phyloP scores from a whole-genome alignment of 2,113 vertebrate genomes.

The Stomatorhinus ivindoensis region DNA sequence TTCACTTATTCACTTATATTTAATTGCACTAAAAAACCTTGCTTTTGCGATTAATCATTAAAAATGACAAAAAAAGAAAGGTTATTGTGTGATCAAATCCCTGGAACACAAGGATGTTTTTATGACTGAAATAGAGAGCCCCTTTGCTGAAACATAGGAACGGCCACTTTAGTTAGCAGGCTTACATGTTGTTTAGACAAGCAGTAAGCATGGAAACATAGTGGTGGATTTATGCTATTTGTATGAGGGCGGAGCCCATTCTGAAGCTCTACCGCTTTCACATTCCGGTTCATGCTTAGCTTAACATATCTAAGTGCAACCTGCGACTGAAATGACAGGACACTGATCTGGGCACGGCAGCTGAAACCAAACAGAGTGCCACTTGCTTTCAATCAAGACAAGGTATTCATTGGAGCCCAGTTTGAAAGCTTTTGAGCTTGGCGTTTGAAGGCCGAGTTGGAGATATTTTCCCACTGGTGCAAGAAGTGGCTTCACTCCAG shows the following conservation, averaged over 20 bases:
- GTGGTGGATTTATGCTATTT: background rate
- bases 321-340: background rate
- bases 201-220: background rate
- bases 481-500: slow-evolving; percentile 12
- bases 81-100: background rate
- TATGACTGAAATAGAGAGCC: background rate
- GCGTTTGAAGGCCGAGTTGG: background rate
- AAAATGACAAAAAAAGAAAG: background rate
- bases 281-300: background rate
- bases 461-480: slow-evolving; percentile 20
- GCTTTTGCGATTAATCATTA: background rate
- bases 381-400: slow-evolving; percentile 9
- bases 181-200: background rate
- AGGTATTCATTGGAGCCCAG: background rate
- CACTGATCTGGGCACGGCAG: background rate
- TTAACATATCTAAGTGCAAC: background rate
- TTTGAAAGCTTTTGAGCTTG: background rate
- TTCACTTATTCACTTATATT: background rate
- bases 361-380: background rate
- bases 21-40: background rate
- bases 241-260: background rate
- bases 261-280: background rate
- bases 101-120: background rate
- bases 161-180: background rate
- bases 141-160: background rate